Evolutionary conservation across 2,113 vertebrate genomes (phyloP), one percentile per base, ranked within the genome.

Genomic region (Ovis canadensis): DNA sequence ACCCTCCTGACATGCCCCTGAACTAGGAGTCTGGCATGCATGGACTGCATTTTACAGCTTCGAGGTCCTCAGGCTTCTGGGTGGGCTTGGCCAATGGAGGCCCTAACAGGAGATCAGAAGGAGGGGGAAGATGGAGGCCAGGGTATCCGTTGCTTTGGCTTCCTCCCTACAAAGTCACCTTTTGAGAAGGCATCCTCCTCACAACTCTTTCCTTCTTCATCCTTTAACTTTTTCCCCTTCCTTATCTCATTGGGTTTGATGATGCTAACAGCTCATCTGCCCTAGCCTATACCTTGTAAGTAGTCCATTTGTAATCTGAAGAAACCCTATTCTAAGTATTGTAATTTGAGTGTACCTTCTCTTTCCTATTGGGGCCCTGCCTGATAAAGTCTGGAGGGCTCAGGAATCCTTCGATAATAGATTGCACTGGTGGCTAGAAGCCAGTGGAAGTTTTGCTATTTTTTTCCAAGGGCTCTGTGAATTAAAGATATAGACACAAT

Each of bases 1-100:
- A 27, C 12, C 36, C 59, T 50, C 15, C 43, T 1, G 4, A 4
- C 13, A 3, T 0, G 9, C 55, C 62, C 13, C 27, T 50, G 59
- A n/a, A 62, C 16, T 6, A 43, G 40, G 5, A n/a, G 45, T n/a
- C 78, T 57, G 31, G n/a, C 31, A 48, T 11, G 83, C 54, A 31
- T 12, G 7, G 23, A 62, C 78, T 90, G 60, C 5, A 7, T 19
- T 77, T 27, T 14, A n/a, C 3, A 90, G n/a, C 55, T 54, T 45
- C 6, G 2, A 45, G 27, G 27, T 6, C 27, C 29, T 43, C 78
- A 60, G 85, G n/a, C 52, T 87, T 83, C n/a, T 43, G 59, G 25
- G 59, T 81, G 71, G 33, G 14, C 25, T 59, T 82, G 52, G 52
- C 57, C 50, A 71, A 7, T 40, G 19, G 14, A 7, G 14, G 6